Percentiles rank a stretch among this genome's conserved stretches.
Conservation (phyloP, 2,888 invertebrate genomes). For the Gisinianus flammeolus region DNA sequence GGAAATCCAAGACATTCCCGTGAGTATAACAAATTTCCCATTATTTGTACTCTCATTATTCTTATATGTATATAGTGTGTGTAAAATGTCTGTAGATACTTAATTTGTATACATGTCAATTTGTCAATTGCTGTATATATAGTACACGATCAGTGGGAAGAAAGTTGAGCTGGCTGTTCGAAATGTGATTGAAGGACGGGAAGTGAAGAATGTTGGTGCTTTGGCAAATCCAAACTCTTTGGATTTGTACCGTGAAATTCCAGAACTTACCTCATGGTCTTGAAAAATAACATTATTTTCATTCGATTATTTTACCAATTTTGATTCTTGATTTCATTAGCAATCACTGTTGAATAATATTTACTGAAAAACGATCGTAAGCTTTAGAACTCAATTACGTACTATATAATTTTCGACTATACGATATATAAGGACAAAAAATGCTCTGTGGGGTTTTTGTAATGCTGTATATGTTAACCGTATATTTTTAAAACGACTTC, state of each 20-base stretch:
- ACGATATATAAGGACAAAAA: no score
- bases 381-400: no score
- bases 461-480: no score
- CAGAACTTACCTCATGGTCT: conserved; percentile 60
- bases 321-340: not conserved
- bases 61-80: not conserved
- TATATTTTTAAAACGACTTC: no score
- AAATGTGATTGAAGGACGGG: conserved; percentile 62
- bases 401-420: no score
- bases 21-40: no score
- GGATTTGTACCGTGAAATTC: conserved; percentile 62
- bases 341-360: no score
- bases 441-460: no score
- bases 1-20: conserved; percentile 60
- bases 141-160: conserved; percentile 68
- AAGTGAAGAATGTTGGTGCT: conserved; percentile 64
- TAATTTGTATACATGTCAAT: not conserved
- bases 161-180: conserved; percentile 68
- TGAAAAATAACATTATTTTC: conserved; percentile 23
- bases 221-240: conserved; percentile 65
- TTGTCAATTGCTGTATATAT: conserved; percentile 45
- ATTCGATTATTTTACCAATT: not conserved
- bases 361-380: no score
- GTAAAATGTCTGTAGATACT: not conserved
- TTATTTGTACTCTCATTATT: no score